These are phyloP conservation scores for Progne subis DNA, from an alignment of 2,113 vertebrate species.

Conservation along the genomic window DNA sequence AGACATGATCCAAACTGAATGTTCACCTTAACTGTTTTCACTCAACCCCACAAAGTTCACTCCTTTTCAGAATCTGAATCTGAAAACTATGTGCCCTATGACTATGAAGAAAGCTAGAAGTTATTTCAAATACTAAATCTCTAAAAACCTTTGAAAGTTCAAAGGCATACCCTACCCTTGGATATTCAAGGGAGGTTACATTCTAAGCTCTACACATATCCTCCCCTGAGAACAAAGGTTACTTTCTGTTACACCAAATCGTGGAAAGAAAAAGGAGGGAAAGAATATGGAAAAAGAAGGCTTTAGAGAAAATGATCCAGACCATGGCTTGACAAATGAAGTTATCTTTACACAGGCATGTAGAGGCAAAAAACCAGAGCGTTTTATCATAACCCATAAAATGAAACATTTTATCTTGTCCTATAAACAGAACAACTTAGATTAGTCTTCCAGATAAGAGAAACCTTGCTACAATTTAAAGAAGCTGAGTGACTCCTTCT, in stretches of 20 bases:
- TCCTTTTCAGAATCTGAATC: not conserved
- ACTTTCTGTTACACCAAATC: not conserved
- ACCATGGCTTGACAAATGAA: not conserved
- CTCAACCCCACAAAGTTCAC: not conserved
- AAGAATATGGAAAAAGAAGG: not conserved
- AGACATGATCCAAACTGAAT: not conserved
- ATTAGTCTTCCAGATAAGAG: not conserved
- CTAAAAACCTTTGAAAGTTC: not conserved
- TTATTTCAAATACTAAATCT: not conserved
- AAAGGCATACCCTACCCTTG: not conserved
- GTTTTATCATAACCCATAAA: not conserved
- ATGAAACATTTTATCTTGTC: not conserved
- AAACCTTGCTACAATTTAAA: not conserved
- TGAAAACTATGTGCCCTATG: not conserved
- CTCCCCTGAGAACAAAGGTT: not conserved
- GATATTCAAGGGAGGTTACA: not conserved
- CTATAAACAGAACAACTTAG: not conserved
- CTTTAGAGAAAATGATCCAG: not conserved
- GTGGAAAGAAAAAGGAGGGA: not conserved
- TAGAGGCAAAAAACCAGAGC: rapidly evolving
- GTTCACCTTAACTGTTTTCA: not conserved
- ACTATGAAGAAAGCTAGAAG: not conserved
- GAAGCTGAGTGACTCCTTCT: not conserved
- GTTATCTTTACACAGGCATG: not conserved
- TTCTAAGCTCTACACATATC: not conserved